These are phyloP conservation scores for Sinosuthora webbiana DNA, from an alignment of 2,113 vertebrate species.

Conservation along the genomic window DNA sequence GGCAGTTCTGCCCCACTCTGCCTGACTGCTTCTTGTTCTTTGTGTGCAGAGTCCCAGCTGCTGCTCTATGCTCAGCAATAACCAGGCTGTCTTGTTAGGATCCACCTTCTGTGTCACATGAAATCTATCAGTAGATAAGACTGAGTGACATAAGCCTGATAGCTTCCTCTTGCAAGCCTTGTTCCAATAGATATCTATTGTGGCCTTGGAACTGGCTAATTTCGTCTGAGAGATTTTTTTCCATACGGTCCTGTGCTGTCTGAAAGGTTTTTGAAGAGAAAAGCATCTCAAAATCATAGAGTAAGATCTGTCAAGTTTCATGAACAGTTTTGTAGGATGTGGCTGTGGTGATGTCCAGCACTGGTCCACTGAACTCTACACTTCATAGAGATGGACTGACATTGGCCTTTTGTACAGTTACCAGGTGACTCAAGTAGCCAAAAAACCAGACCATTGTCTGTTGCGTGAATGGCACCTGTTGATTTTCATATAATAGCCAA, in stretches of 20 bases:
- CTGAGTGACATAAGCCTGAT: neutral
- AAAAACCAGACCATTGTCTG: neutral
- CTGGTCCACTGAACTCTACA: neutral
- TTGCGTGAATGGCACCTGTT: neutral
- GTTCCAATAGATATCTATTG: neutral
- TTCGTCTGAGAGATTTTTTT: neutral
- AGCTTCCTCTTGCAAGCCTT: neutral
- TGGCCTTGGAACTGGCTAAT: neutral
- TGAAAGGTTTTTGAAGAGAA: neutral
- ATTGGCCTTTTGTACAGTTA: neutral
- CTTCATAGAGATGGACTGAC: neutral
- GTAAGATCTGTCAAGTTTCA: neutral
- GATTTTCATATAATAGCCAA: neutral
- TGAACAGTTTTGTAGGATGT: neutral
- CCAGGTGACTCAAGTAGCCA: neutral
- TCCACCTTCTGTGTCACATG: neutral
- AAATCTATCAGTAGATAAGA: neutral
- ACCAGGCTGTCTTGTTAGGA: neutral
- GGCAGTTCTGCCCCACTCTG: neutral
- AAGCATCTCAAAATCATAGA: neutral
- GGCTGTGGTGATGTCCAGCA: neutral
- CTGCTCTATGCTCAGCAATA: fast-evolving
- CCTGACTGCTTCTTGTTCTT: neutral
- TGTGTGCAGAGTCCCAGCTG: neutral
- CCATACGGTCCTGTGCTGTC: neutral